Evolutionary conservation across 2,797 vertebrate species (phyloP), one percentile per base, ranked within the genome.

Genomic region (Eulemur albifrons): DNA sequence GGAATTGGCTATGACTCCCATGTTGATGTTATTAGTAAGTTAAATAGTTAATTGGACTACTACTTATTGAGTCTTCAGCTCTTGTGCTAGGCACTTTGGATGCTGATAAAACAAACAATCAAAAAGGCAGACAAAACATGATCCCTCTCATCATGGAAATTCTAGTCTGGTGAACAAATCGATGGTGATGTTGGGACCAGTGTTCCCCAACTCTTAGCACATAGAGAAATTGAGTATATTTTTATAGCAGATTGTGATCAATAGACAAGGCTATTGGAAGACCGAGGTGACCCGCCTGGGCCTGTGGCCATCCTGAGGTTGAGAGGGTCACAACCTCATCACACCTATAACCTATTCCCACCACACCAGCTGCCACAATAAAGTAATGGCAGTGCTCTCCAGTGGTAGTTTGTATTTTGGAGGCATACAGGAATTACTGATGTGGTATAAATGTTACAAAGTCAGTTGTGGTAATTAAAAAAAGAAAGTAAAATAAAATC

Each of bases 281-380:
- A 10, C 32, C 13, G 17, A 35, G 27, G 27, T 27, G 52, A 32
- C 3, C 4, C 23, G 15, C n/a, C 17, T 67, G 11, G 17, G 25
- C 38, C 25, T 73, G 57, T 3, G 13, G n/a, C 20, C 38, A 40
- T 27, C 25, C 65, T 0, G 6, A 30, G n/a, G 21, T 10, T 25
- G 14, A 84, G 50, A 35, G 35, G 4, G 8, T 57, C 11, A 57
- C 4, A 6, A 75, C 2, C 15, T 70, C 4, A 14, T 70, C 13
- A 45, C 0, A 6, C 23, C 9, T 45, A 3, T 27, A n/a, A 77
- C 12, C 17, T 14, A 54, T 25, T 50, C 52, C 25, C 20, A 3
- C 7, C 11, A 2, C 17, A 35, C 7, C 3, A 8, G 9, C 38
- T 35, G 30, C n/a, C 35, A 18, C 17, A 14, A 0, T 0, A 5